Evolutionary conservation across 2,797 vertebrate genomes (phyloP).

Genomic region (Jordanella pulchra): DNA sequence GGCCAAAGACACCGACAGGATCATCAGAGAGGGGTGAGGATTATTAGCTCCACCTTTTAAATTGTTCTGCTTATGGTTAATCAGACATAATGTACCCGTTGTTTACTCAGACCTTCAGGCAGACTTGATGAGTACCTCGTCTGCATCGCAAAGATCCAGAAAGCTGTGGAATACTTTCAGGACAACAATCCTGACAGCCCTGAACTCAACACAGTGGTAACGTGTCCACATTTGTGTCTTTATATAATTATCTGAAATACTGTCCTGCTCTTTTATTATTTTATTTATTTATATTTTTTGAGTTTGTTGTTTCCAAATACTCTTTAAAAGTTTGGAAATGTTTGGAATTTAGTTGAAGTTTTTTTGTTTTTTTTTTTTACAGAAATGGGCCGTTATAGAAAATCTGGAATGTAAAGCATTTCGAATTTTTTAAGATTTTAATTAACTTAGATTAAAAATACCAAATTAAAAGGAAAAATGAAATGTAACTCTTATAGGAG

Average conservation of each 20-base stretch:
- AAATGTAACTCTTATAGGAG: no score
- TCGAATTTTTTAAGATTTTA: neutral
- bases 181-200: conserved; percentile 98
- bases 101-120: conserved; percentile 84
- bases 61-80: no score
- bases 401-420: neutral
- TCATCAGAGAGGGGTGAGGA: conserved; percentile 93
- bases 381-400: neutral
- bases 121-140: conserved; percentile 91
- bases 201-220: conserved; percentile 96
- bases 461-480: no score
- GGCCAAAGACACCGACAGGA: conserved; percentile 94
- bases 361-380: no score
- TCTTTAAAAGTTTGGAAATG: no score
- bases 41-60: neutral
- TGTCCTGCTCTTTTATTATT: no score
- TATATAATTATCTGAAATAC: no score
- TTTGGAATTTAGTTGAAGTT: neutral
- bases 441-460: no score
- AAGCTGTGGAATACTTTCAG: conserved; percentile 97
- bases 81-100: neutral
- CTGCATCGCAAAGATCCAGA: conserved; percentile 96
- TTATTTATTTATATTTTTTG: no score
- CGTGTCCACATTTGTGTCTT: conserved; percentile 5
- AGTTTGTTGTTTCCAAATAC: no score